phyloP scores from a whole-genome alignment of 2,888 invertebrate species.

The Dromius quadrimaculatus region DNA sequence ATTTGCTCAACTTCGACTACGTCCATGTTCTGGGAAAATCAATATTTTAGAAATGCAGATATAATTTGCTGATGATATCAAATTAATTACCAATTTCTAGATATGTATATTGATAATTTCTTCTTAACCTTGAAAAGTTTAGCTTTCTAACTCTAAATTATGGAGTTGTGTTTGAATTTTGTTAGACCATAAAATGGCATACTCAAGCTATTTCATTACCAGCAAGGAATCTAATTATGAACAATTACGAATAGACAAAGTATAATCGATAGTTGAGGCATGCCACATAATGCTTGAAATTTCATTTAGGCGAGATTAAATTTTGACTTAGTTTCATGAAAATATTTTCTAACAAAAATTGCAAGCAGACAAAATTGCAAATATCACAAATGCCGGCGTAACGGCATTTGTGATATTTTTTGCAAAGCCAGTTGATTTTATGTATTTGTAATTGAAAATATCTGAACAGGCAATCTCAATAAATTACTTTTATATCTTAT shows the following conservation, averaged over 20 bases:
- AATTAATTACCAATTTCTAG: constrained; percentile 22
- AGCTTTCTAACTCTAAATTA: constrained; percentile 4
- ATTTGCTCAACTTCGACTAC: no score
- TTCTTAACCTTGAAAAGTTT: constrained; percentile 30
- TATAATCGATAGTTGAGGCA: constrained; percentile 6
- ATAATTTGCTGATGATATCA: constrained; percentile 9
- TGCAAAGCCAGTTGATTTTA: no score
- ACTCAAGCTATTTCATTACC: constrained; percentile 11
- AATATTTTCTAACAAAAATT: not conserved
- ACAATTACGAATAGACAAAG: not conserved
- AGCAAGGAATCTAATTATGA: constrained; percentile 19
- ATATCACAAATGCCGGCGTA: no score
- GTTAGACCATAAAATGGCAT: constrained; percentile 2
- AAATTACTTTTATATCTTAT: no score
- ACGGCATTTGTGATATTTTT: no score
- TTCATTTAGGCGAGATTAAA: no score
- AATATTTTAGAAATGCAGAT: constrained; percentile 11
- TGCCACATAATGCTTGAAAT: not conserved
- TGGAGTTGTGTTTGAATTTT: not conserved
- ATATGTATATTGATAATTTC: constrained; percentile 5
- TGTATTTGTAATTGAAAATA: no score
- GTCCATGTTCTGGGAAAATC: no score
- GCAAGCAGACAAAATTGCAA: no score
- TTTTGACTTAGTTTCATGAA: no score
- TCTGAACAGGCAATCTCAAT: no score